Evolutionary conservation across 2,797 vertebrate species (phyloP), one percentile per base, ranked within the genome.

Genomic region (Sebastes cheni): DNA sequence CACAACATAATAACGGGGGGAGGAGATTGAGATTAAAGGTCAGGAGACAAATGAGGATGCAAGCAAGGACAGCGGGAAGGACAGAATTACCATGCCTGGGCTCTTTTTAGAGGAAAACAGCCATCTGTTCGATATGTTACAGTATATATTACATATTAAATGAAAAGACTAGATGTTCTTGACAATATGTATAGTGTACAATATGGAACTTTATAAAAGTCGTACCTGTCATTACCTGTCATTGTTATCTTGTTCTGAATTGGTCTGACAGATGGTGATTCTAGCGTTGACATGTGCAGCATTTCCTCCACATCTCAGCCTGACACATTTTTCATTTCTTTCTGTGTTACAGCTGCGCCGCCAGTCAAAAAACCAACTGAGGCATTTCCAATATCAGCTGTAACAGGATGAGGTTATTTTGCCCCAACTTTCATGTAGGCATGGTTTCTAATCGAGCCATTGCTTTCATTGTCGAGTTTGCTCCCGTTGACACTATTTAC

Each of bases 281-380:
- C 60, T 75, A 18, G 71, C 3, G 3, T 50, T 60, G 67, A 77
- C 73, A 64, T 25, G 50, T 61, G 58, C 42, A 70, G 55, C n/a
- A 56, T 80, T 82, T 80, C 54, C 64, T 80, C 39, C 62, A 68
- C 52, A 67, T 66, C 30, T 68, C 52, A 67, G 34, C 25, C 29
- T 78, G 54, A 75, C 82, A 77, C 34, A 72, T 85, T 75, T 70
- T 67, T 73, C 12, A 64, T 83, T 72, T 79, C 32, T 55, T 7
- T 58, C 50, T 18, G 27, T 60, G 68, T 72, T 76, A 34, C 64
- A 62, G 70, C 69, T 6, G 46, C 60, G 42, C 25, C 72, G 25
- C 60, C 42, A 58, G 25, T 75, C 54, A 61, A 52, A 70, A 60
- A 59, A 55, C 22, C 62, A 39, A 25, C 52, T 32, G 50, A 69